Percentiles rank a stretch among this genome's conserved stretches.
Conservation (phyloP, 2,797 vertebrate species). For the Philypnodon macrostomus region DNA sequence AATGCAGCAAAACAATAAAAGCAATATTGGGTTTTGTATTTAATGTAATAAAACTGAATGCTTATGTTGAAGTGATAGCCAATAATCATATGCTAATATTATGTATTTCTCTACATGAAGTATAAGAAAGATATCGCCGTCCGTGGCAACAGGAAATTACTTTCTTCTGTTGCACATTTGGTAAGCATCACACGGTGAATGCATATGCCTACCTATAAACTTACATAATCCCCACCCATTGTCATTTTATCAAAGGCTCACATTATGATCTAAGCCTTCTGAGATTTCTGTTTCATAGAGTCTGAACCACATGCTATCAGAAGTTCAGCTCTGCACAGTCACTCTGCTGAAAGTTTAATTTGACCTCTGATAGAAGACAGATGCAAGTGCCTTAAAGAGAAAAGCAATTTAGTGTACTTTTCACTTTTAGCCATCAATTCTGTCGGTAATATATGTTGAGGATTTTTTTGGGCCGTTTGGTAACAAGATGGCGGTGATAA, state of each 20-base stretch:
- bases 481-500: slow-evolving; percentile 1
- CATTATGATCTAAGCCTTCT: slow-evolving; percentile 31
- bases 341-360: slow-evolving; percentile 47
- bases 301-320: slow-evolving; percentile 32
- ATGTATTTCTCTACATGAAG: not conserved
- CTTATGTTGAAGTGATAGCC: not conserved
- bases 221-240: slow-evolving; percentile 5
- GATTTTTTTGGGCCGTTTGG: not conserved
- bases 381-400: slow-evolving; percentile 22
- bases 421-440: too few relatives aligned
- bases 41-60: not conserved
- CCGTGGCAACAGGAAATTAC: slow-evolving; percentile 3
- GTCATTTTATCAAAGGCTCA: slow-evolving; percentile 43
- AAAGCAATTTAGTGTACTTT: slow-evolving; percentile 12
- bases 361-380: slow-evolving; percentile 41
- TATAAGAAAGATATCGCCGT: slow-evolving; percentile 1
- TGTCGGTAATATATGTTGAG: slow-evolving; percentile 8
- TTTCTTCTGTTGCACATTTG: slow-evolving; percentile 20
- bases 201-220: slow-evolving; percentile 31
- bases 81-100: not conserved
- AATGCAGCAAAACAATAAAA: slow-evolving; percentile 9
- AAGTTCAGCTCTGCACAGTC: slow-evolving; percentile 18
- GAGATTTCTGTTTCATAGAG: slow-evolving; percentile 34
- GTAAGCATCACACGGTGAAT: slow-evolving; percentile 13
- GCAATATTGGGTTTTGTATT: not conserved